These are phyloP conservation scores for Cynocephalus volans DNA, from an alignment of 2,113 vertebrate genomes.

Conservation along the genomic window DNA sequence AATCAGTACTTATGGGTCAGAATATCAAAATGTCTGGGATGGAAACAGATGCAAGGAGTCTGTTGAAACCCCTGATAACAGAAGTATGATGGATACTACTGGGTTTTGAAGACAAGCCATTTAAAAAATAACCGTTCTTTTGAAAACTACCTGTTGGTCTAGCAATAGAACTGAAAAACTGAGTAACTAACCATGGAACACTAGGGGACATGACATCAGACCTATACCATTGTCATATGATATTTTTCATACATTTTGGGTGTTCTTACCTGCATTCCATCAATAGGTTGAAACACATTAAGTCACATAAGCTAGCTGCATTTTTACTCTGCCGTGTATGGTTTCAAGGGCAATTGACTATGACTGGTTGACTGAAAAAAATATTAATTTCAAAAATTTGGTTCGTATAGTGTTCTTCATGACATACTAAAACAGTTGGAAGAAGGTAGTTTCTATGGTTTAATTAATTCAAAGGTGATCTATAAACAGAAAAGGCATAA, in stretches of 20 bases:
- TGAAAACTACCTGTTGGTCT: not conserved
- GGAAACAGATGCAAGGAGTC: not conserved
- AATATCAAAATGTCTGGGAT: not conserved
- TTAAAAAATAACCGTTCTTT: not conserved
- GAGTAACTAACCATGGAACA: not conserved
- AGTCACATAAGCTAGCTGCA: not conserved
- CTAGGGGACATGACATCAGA: not conserved
- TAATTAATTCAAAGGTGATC: not conserved
- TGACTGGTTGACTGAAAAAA: not conserved
- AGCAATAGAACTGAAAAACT: not conserved
- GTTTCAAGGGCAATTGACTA: not conserved
- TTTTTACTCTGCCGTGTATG: not conserved
- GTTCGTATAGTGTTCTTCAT: not conserved
- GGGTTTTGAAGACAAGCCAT: not conserved
- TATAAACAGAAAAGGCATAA: not conserved
- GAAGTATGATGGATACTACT: not conserved
- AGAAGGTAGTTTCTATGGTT: not conserved
- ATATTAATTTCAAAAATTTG: not conserved
- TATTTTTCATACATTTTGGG: not conserved
- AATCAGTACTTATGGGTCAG: not conserved
- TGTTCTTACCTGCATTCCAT: not conserved
- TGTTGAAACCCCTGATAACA: not conserved
- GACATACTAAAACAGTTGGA: not conserved
- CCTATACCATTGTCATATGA: not conserved
- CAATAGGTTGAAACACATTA: not conserved